phyloP scores from a whole-genome alignment of 2,888 invertebrate species.

The Tachina fera region DNA sequence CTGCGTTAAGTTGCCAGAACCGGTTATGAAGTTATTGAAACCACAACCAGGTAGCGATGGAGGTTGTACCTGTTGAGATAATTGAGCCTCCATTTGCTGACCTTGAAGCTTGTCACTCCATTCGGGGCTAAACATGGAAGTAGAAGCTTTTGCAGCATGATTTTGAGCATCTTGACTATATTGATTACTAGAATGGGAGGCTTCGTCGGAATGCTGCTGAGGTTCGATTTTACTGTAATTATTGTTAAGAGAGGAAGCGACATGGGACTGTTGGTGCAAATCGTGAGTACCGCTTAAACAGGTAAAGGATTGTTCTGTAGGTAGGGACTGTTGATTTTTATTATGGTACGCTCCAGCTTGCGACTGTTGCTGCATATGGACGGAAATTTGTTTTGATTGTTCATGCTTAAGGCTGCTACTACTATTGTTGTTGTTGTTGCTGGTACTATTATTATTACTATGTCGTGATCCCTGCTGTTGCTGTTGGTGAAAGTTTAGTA shows the following conservation, averaged over 20 bases:
- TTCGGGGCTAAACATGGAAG: constrained; percentile 82
- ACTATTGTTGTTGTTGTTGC: constrained; percentile 68
- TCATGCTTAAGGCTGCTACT: constrained; percentile 76
- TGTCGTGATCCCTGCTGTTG: constrained; percentile 72
- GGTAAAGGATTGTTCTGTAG: constrained; percentile 75
- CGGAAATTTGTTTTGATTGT: constrained; percentile 74
- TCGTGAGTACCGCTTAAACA: constrained; percentile 68
- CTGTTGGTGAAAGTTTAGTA: constrained; percentile 72
- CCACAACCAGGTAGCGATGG: constrained; percentile 32
- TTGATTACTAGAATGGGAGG: constrained; percentile 52
- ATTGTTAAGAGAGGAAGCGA: constrained; percentile 64
- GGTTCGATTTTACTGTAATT: constrained; percentile 68
- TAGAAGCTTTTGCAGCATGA: constrained; percentile 72
- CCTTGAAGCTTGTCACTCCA: constrained; percentile 79
- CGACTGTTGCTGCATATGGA: constrained; percentile 74
- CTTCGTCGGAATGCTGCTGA: constrained; percentile 62
- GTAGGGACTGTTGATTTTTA: constrained; percentile 65
- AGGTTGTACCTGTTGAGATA: constrained; percentile 58
- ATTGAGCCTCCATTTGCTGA: constrained; percentile 67
- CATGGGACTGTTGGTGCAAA: constrained; percentile 71
- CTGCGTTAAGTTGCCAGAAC: constrained; percentile 56
- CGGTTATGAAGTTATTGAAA: constrained; percentile 52
- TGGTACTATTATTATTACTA: constrained; percentile 74
- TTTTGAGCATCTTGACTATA: constrained; percentile 70
- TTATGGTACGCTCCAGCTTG: constrained; percentile 64